Base-by-base conservation (phyloP, 2,113 vertebrate species). In the Chloropsis cyanopogon region DNA sequence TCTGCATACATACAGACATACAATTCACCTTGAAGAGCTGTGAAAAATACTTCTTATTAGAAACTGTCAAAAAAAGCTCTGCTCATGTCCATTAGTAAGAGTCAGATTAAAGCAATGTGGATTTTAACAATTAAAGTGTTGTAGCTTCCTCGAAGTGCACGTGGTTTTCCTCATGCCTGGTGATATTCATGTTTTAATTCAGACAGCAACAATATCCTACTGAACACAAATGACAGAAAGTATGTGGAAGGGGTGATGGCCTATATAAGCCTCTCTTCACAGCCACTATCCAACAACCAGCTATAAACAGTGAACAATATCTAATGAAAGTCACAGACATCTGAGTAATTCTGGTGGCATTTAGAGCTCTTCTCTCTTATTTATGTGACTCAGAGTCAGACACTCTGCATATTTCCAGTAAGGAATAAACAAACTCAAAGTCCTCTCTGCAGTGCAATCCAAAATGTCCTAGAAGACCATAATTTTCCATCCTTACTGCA, bases 341-440 rank as follows among this genome's bases (percentile, higher is more conserved):
- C 96, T 97, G 97, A 98, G 97, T 96, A 97, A 98, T 77, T 80
- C 95, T 79, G 54, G 92, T 94, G 97, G 96, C 95, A 91, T 93
- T 95, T 89, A 64, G 80, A 93, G 29, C 41, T 75, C 83, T 65
- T 59, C 92, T 81, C 56, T 95, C 93, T 93, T 96, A 92, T 96
- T 96, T 95, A 83, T 56, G 89, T 98, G 97, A 98, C 91, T 97
- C 97, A 97, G 92, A 84, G 86, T 70, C 66, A 92, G 86, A 88
- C 71, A 87, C 79, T 33, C 90, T 92, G 92, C 79, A 71, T 53
- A 65, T 68, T 93, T 97, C 87, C 87, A 83, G 90, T n/a, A 86
- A 84, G 63, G 93, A 97, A 96, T 95, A 98, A 98, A 95, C 83
- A 94, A 97, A 92, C 29, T 75, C 94, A 46, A 95, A 95, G 82